Conservation (phyloP, 2,888 invertebrate genomes). For the Empis stercorea region DNA sequence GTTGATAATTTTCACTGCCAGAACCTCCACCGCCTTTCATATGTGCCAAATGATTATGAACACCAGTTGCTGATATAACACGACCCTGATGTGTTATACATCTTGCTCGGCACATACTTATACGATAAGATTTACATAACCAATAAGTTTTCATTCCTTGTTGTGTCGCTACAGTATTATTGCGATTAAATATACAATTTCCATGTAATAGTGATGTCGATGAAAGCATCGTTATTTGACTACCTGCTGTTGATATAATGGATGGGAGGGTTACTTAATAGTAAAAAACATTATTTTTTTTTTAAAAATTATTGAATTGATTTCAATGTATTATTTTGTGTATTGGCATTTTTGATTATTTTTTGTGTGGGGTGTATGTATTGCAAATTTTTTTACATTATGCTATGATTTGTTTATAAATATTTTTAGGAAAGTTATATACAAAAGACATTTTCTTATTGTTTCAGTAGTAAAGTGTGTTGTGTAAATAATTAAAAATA, state of each 20-base stretch:
- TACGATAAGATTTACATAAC: constrained; percentile 37
- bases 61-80: constrained; percentile 36
- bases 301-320: no score
- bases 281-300: no score
- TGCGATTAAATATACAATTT: constrained; percentile 36
- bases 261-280: background rate
- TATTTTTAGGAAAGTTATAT: no score
- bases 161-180: constrained; percentile 37
- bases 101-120: constrained; percentile 36
- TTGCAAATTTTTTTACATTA: no score
- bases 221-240: constrained; percentile 36
- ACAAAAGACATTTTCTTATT: no score
- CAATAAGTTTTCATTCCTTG: constrained; percentile 39
- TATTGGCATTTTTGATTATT: no score
- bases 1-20: constrained; percentile 1
- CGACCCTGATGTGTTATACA: constrained; percentile 37
- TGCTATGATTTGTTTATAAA: no score
- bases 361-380: no score
- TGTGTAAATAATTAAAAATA: no score
- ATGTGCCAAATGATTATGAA: constrained; percentile 36
- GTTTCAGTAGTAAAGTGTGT: no score
- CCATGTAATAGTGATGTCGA: constrained; percentile 36
- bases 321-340: no score
- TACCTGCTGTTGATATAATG: constrained; percentile 24
- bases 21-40: constrained; percentile 22